Base-by-base conservation (phyloP, 2,888 invertebrate species). In the Andrena minutula region DNA sequence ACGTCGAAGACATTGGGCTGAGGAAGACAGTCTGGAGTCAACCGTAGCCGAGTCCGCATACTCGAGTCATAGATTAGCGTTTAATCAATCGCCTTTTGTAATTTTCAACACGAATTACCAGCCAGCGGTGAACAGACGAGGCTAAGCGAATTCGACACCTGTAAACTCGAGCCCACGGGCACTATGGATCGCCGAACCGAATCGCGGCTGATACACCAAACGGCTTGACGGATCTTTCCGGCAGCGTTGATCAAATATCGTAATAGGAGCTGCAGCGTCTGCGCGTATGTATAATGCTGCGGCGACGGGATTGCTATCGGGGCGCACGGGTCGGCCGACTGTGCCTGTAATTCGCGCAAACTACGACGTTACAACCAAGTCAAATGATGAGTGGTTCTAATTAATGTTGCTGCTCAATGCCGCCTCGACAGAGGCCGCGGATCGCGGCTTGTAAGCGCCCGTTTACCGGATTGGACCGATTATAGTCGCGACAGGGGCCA, bases 371-470 rank as follows among this genome's bases (percentile, higher is more conserved):
- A 74, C 80, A 71, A 77, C 82, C 77, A 75, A 78, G 82, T 83
- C 86, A 86, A 90, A 89, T 89, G 90, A 90, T 84, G 88, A 90
- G 90, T 89, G 78, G 88, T 85, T 88, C 86, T 90, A 91, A 91
- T 91, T 88, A 91, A 89, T 86, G 88, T 81, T 82, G 82, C 76
- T 78, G 79, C 79, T 85, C 85, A 78, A 83, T 79, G 76, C 81
- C 61, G 63, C 74, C 68, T 64, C 56, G 68, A 58, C 65, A 30
- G 51, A 28, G 16, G 76, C 64, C 70, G 70, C 23, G 78, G 78
- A 65, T 73, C 85, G 68, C 61, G 78, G 73, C 51, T 64, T 63
- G 64, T 76, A 75, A 70, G 35, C 79, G 79, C 51, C 35, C 72
- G 75, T 53, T 66, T 53, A 0, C 64, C n/a, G 65, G 68, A 79